phyloP scores from a whole-genome alignment of 2,888 invertebrate genomes.

The Ecdyonurus torrentis region DNA sequence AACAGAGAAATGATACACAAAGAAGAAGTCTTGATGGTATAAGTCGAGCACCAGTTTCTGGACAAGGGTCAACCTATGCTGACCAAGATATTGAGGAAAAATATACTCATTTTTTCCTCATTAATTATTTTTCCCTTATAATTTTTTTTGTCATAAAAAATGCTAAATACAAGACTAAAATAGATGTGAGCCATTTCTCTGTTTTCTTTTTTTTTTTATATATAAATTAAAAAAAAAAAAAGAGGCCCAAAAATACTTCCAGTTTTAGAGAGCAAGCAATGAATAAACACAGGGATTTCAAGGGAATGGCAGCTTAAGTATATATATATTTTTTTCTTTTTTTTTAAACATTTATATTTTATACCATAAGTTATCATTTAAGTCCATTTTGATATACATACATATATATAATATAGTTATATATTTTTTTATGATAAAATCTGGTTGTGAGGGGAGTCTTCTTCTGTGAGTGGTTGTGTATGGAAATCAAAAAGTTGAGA shows the following conservation, averaged over 20 bases:
- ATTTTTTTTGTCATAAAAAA: background rate
- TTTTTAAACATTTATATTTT: background rate
- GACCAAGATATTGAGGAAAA: background rate
- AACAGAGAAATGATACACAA: background rate
- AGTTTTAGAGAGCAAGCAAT: background rate
- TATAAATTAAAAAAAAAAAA: too few relatives aligned
- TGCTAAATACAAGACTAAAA: background rate
- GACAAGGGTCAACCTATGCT: background rate
- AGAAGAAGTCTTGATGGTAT: background rate
- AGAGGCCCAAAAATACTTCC: background rate
- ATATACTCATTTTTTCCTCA: too few relatives aligned
- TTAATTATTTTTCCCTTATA: too few relatives aligned
- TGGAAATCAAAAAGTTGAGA: slow-evolving; percentile 10
- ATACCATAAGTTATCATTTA: background rate
- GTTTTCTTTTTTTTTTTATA: background rate
- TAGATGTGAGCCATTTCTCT: background rate
- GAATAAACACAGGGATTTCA: background rate
- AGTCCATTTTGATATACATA: background rate
- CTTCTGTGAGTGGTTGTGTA: slow-evolving; percentile 7
- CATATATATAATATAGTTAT: too few relatives aligned
- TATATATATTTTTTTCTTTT: background rate
- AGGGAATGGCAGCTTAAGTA: background rate
- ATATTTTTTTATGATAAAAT: background rate
- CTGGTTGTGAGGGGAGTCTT: background rate
- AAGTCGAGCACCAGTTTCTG: background rate